A percentile compares a stretch with the other conserved stretches of the same genome.
phyloP scores from a whole-genome alignment of 2,888 invertebrate species.

The Synergus umbraculus region DNA sequence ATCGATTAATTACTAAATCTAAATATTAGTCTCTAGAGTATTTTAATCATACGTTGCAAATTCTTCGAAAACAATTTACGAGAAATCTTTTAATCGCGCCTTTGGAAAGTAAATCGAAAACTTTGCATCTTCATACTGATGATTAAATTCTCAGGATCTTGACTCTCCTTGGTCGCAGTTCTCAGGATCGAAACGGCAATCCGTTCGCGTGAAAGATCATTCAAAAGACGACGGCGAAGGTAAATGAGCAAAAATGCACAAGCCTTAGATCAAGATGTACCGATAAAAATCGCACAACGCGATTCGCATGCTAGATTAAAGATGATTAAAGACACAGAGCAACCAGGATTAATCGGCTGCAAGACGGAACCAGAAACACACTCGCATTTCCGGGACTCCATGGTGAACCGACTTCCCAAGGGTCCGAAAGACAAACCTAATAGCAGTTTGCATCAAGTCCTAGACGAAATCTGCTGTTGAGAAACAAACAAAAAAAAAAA shows the following conservation, averaged over 20 bases:
- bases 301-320: conserved; percentile 42
- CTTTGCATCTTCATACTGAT: conserved; percentile 38
- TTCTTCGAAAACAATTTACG: conserved; percentile 4
- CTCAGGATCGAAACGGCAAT: conserved; percentile 40
- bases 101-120: conserved; percentile 46
- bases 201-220: conserved; percentile 27
- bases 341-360: conserved; percentile 38
- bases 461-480: conserved; percentile 20
- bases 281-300: conserved; percentile 45
- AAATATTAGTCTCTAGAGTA: conserved; percentile 75
- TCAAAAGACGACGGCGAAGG: conserved; percentile 26
- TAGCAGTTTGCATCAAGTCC: neutral
- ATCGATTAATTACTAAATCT: conserved; percentile 72
- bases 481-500: neutral
- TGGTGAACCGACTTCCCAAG: conserved; percentile 40
- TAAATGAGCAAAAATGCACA: conserved; percentile 40
- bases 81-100: conserved; percentile 32
- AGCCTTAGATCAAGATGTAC: conserved; percentile 42
- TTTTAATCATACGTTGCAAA: conserved; percentile 60
- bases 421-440: conserved; percentile 32
- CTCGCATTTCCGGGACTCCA: conserved; percentile 41
- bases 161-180: conserved; percentile 37
- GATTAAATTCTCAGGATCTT: conserved; percentile 18
- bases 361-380: conserved; percentile 29
- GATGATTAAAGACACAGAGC: conserved; percentile 24